A percentile compares a stretch with the other conserved stretches of the same genome.
Conservation (phyloP, 1,140 invertebrate species). For the Triops longicaudatus region DNA sequence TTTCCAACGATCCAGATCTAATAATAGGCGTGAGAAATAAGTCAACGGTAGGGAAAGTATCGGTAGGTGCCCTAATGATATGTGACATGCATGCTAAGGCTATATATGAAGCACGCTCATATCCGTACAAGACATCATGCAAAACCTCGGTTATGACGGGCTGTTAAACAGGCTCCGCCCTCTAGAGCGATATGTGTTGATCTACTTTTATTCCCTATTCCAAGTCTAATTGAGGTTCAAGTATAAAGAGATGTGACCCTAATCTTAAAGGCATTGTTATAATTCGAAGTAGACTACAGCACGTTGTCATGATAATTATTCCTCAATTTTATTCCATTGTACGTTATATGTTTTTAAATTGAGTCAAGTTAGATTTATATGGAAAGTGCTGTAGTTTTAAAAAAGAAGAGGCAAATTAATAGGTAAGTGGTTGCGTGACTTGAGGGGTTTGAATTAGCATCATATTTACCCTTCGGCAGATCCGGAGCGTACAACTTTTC, state of each 20-base stretch:
- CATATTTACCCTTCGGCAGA: neutral
- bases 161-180: neutral
- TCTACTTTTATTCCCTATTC: neutral
- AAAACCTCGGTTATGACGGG: neutral
- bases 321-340: too few species aligned
- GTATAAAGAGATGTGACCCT: too few species aligned
- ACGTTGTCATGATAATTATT: too few species aligned
- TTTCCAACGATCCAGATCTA: constrained; percentile 6
- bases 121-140: neutral
- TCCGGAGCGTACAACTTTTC: neutral
- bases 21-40: neutral
- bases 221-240: too few species aligned
- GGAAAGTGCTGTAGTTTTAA: too few species aligned
- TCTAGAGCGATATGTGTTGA: neutral
- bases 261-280: too few species aligned
- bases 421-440: neutral
- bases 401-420: neutral
- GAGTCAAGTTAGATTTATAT: too few species aligned
- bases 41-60: neutral
- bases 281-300: too few species aligned
- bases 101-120: neutral
- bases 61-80: neutral
- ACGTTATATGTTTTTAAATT: too few species aligned
- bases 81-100: neutral
- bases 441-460: neutral